Conservation (phyloP, 2,797 vertebrate species). For the Anas acuta region DNA sequence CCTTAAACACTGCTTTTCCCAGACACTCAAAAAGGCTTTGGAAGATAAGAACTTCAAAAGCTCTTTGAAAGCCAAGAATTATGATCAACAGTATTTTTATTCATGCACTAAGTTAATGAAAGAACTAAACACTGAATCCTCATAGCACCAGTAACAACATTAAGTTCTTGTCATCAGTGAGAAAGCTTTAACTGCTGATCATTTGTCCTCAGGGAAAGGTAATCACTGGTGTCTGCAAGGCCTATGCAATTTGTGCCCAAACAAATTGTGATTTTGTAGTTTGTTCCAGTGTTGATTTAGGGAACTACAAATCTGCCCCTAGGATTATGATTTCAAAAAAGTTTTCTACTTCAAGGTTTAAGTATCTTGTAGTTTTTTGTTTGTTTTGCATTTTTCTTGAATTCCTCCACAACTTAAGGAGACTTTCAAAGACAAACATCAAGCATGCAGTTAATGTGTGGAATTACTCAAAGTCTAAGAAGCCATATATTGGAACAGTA, state of each 20-base stretch:
- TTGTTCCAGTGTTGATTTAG: not conserved
- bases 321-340: not conserved
- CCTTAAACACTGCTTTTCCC: not conserved
- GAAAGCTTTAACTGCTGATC: not conserved
- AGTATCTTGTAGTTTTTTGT: not conserved
- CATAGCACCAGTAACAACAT: rapidly evolving
- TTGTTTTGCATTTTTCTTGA: not conserved
- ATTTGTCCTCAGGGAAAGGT: not conserved
- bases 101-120: not conserved
- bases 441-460: not conserved
- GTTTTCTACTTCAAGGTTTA: not conserved
- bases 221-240: not conserved
- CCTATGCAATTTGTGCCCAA: not conserved
- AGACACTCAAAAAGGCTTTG: not conserved
- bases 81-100: not conserved
- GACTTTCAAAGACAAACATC: not conserved
- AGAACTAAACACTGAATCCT: not conserved
- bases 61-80: not conserved
- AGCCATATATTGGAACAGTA: not conserved
- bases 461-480: not conserved
- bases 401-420: not conserved
- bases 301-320: not conserved
- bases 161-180: not conserved
- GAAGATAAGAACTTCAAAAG: not conserved
- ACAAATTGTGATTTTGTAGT: not conserved